Evolutionary conservation across 2,113 vertebrate genomes (phyloP), one percentile per base, ranked within the genome.

Genomic region (Periophthalmus modestus): DNA sequence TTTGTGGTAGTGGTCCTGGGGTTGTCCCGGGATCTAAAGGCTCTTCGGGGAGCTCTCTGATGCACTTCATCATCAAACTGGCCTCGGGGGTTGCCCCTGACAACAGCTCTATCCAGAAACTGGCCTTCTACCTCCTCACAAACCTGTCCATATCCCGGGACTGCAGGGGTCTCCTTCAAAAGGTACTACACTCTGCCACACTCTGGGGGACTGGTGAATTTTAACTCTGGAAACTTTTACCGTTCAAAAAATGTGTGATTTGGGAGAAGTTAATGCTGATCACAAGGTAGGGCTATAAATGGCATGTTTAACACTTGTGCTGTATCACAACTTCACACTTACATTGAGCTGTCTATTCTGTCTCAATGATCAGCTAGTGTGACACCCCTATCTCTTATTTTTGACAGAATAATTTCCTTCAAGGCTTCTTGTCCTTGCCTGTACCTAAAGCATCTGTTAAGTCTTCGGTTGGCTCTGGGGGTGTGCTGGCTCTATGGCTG

Each of bases 381-480:
- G 19, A 71, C 3, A 39, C 67, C 33, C 39, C 48, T 9, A 13
- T 23, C 5, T 76, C 24, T 34, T 4, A 2, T 24, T 85, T 14
- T 23, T 69, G 82, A 77, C 90, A 99, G 98, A 96, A 94, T 85
- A 98, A 99, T 88, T 99, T 99, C 86, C 88, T 98, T 67, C 96
- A 99, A 85, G 93, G 94, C 75, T 98, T 99, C 85, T 81, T 94
- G 57, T 94, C 92, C 0, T 83, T 97, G 18, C 91, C 95, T 0
- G 70, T 94, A 68, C 93, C 95, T 18, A 97, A 95, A 90, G 89
- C 92, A 46, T 93, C 88, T 62, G 93, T 90, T 62, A 92, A 88
- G 69, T 23, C 73, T 0, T 57, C 71, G 12, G 67, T 12, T n/a
- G 73, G 69, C 4, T 14, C 65, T 57, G 81, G 91, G 5, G 21